Base-by-base conservation (phyloP, 2,888 invertebrate genomes). In the Notodonta dromedarius region DNA sequence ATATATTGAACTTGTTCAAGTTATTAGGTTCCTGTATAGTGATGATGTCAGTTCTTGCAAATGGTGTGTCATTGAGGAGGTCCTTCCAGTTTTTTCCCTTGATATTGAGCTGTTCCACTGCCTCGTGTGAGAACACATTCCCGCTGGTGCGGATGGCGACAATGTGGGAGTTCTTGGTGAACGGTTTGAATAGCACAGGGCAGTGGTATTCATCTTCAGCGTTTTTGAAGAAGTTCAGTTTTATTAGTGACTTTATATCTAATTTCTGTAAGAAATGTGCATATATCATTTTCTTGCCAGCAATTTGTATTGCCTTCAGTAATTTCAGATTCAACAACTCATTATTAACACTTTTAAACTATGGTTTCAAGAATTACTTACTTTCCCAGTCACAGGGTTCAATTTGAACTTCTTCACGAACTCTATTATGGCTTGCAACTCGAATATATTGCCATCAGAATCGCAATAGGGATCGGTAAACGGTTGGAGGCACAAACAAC, bases 41-140 rank as follows among this genome's bases (percentile, higher is more conserved):
- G 62, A 99, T 98, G 9, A 99, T 96, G 84, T 99, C 99, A 78
- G 95, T 96, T 68, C 98, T 95, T 13, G 95, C 94, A 86, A 99
- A 99, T 0, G 98, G 96, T 69, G 96, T 95, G 85, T 99, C 99
- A 70, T 95, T 96, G 12, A 99, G 93, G 48, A 99, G 95, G 91
- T 99, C 99, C 81, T 97, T 98, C 96, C 97, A 98, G 83, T 98
- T 98, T 76, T 97, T 97, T 1, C 97, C 96, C 89, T 99, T 99
- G 58, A 99, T 96, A 84, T 99, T 99, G 50, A 99, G 94, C 80
- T 99, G 98, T 77, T 99, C 98, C 51, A 99, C 95, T 0, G 99
- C 99, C 95, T 99, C 99, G 93, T 96, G 96, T 0, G 97, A 97
- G 87, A 96, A 99, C 0, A 99, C 99, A 95, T 99, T 99, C 39